A percentile compares a stretch with the other conserved stretches of the same genome.
phyloP scores from a whole-genome alignment of 2,888 invertebrate species.

The Lymantria dispar region DNA sequence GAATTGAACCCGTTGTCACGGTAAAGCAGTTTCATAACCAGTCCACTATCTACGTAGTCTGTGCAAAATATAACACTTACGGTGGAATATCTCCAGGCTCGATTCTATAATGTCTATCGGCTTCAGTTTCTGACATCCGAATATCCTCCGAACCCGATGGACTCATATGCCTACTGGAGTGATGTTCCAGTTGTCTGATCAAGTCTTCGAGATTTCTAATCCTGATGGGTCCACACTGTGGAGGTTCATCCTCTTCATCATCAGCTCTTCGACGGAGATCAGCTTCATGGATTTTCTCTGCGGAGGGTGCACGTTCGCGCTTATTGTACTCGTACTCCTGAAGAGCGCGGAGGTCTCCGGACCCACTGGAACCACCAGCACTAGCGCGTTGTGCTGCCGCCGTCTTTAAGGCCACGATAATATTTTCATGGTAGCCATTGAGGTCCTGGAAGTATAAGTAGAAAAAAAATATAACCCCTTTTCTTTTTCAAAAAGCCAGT shows the following conservation, averaged over 20 bases:
- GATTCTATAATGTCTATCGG: constrained; percentile 92
- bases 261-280: constrained; percentile 79
- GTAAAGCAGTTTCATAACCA: too few species aligned
- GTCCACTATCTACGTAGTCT: too few species aligned
- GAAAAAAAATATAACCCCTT: too few species aligned
- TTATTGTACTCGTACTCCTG: constrained; percentile 80
- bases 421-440: constrained; percentile 96
- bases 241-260: constrained; percentile 88
- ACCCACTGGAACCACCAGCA: constrained; percentile 59
- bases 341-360: constrained; percentile 68
- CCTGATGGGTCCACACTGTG: constrained; percentile 91
- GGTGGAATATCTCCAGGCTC: constrained; percentile 82
- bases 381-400: constrained; percentile 88
- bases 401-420: constrained; percentile 93
- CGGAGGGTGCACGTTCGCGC: constrained; percentile 85
- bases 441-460: constrained; percentile 85
- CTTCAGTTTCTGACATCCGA: constrained; percentile 93
- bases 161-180: constrained; percentile 93
- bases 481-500: too few species aligned
- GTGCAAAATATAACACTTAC: constrained; percentile 47
- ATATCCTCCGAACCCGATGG: constrained; percentile 96
- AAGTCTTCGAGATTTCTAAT: constrained; percentile 96
- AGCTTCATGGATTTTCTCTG: constrained; percentile 89
- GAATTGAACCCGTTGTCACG: too few species aligned
- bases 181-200: constrained; percentile 93